Evolutionary conservation across 1,140 invertebrate genomes (phyloP), one percentile per base, ranked within the genome.

Genomic region (Cephus cinctus): DNA sequence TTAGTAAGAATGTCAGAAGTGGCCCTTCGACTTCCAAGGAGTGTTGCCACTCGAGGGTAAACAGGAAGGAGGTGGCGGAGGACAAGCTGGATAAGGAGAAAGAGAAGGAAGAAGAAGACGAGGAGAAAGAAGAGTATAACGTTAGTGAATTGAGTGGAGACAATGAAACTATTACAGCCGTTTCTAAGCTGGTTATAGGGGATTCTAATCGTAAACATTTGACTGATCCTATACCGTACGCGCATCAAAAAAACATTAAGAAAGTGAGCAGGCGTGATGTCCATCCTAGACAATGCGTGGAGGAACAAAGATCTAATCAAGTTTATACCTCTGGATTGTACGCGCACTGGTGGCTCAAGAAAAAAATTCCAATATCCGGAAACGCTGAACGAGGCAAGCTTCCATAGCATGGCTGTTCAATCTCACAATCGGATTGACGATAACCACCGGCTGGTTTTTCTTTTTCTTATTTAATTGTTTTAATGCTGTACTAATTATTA

Each of bases 311-410:
- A 54, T 44, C 49, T 21, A 52, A 50, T 36, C 68, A 80, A 52
- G 65, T 85, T 58, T 92, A 86, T 73, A 85, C 86, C 22, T 91
- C 89, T 18, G 88, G 88, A 57, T 78, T 93, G 67, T 93, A 93
- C 69, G 90, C 89, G 50, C 90, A 93, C 76, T 93, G 90, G 90
- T 92, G 90, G 89, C 84, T 92, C 73, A 92, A 92, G 82, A 88
- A 87, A 67, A 85, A 87, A 63, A 80, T 92, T 69, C 87, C 88
- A 52, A 80, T 83, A 58, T 73, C 76, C 45, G 68, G 70, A 50
- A 75, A 54, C 30, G 47, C 51, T 12, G 59, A 62, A 58, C 74
- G 69, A 80, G 77, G 77, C 77, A 78, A 78, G 73, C 68, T 75
- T 73, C 76, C 66, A 76, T 73, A 63, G 75, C 71, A 77, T 78